Conservation (phyloP, 2,113 vertebrate species). For the Tyrannus savana region DNA sequence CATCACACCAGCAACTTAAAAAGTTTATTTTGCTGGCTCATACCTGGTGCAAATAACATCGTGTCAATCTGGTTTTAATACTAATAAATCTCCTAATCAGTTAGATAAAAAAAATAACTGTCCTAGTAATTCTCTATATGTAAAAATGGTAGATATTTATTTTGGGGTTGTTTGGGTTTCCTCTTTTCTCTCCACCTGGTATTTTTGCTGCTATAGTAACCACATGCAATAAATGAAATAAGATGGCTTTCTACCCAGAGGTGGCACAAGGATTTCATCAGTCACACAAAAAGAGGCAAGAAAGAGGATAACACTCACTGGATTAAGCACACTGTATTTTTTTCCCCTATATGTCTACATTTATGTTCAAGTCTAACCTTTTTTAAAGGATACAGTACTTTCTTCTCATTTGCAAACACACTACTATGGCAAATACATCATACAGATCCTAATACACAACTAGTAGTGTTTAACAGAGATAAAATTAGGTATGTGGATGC, state of each 20-base stretch:
- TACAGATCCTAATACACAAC: neutral
- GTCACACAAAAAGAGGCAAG: neutral
- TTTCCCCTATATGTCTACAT: neutral
- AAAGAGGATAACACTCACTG: neutral
- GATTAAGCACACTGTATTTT: neutral
- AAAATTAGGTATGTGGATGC: neutral
- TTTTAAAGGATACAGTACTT: neutral
- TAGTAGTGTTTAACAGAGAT: neutral
- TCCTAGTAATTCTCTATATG: neutral
- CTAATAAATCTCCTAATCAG: neutral
- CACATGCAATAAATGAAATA: conserved; percentile 69
- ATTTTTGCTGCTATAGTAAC: conserved; percentile 81
- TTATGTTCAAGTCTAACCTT: neutral
- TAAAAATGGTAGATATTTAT: conserved; percentile 43
- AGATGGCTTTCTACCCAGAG: conserved; percentile 42
- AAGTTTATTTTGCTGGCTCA: neutral
- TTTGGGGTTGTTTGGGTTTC: neutral
- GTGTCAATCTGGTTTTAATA: neutral
- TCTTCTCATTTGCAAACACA: neutral
- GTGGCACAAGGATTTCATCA: neutral
- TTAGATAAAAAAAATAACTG: neutral
- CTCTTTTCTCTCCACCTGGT: conserved; percentile 20
- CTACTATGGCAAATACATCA: neutral
- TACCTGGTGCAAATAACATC: neutral
- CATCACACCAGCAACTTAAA: neutral